A percentile compares a stretch with the other conserved stretches of the same genome.
Evolutionary conservation across 2,888 invertebrate genomes (phyloP).

Genomic region (Callinectes sapidus): DNA sequence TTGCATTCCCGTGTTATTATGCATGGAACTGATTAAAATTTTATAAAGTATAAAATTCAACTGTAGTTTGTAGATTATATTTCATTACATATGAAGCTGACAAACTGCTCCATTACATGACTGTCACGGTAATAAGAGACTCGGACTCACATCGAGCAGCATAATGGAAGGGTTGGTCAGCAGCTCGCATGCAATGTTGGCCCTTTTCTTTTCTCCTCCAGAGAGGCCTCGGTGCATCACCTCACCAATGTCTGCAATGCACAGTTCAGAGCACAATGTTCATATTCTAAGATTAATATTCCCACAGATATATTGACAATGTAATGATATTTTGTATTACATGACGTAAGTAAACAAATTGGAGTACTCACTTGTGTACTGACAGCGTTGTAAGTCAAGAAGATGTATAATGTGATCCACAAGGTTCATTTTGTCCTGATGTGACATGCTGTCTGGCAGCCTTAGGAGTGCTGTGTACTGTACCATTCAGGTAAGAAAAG

Average conservation of each 20-base stretch:
- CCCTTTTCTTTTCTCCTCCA: constrained; percentile 89
- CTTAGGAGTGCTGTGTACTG: constrained; percentile 81
- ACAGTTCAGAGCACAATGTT: not conserved
- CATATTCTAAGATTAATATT: not conserved
- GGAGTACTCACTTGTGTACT: constrained; percentile 82
- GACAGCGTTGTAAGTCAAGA: constrained; percentile 84
- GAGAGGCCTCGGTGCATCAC: constrained; percentile 85
- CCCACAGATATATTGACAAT: not conserved
- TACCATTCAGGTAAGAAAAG: constrained; percentile 73
- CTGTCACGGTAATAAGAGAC: not conserved
- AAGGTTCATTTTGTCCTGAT: constrained; percentile 84
- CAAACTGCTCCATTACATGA: not conserved
- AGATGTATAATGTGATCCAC: constrained; percentile 87
- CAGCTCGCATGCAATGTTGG: constrained; percentile 88
- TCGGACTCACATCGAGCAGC: constrained; percentile 85
- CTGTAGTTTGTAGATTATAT: not conserved
- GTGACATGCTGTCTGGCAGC: constrained; percentile 84
- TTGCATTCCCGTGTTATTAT: not conserved
- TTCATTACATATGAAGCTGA: not conserved
- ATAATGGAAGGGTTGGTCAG: constrained; percentile 87
- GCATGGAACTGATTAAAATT: not conserved
- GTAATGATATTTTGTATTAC: not conserved
- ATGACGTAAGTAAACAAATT: not conserved
- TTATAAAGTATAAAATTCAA: not conserved
- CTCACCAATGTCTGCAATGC: constrained; percentile 82